Base-by-base conservation (phyloP, 2,113 vertebrate species). In the Lamprotornis superbus region DNA sequence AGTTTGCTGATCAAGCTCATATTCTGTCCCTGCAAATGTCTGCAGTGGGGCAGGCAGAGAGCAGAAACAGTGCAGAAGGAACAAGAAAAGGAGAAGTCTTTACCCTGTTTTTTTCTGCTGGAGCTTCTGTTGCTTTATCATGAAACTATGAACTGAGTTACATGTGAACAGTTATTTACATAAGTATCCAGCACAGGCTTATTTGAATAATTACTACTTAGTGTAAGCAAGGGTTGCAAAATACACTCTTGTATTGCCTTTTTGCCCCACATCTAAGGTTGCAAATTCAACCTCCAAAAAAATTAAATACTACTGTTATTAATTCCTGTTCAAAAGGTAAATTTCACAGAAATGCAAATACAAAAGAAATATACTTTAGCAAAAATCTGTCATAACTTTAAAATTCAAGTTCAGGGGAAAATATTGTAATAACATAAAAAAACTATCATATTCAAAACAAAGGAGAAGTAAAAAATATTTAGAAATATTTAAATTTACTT, bases 131-230 rank as follows among this genome's bases (percentile, higher is more conserved):
- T 78, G 77, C 69, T 84, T 93, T 96, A 78, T 22, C 81, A 60
- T 10, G 68, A 93, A 95, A 83, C 44, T 68, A 44, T 42, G 42
- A 78, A 84, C 30, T 1, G 2, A 60, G 64, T 40, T 84, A 63
- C 74, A 44, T 23, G 20, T 20, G 73, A 89, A 67, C 68, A 85
- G 70, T 64, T 84, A 81, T 30, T 83, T 63, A 71, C 33, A 56
- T 35, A 39, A 93, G 28, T 53, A 90, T 24, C 30, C 63, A 96
- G 79, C 47, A 88, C 53, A 77, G 52, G n/a, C 49, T 84, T 60
- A 94, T 93, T 94, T 92, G 91, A 93, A 86, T 97, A 97, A 96
- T 95, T 89, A 91, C 49, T 52, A 68, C 39, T 55, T 52, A 37
- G n/a, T 7, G 18, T 55, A 70, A 81, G 64, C 33, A 60, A 57